Evolutionary conservation across 2,113 vertebrate genomes (phyloP).

Genomic region (Alces alces): DNA sequence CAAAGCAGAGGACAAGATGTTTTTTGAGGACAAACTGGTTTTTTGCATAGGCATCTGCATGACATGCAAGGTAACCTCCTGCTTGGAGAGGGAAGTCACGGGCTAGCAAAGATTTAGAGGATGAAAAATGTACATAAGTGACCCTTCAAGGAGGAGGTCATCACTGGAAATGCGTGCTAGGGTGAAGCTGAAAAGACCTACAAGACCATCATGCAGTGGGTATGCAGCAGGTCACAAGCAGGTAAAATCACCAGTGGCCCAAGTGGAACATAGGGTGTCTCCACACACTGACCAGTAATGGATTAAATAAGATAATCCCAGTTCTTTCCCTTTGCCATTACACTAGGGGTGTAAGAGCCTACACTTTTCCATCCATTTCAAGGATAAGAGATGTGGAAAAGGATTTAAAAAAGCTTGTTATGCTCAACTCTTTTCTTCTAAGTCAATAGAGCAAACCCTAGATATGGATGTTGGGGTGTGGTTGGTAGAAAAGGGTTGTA

Average conservation of each 20-base stretch:
- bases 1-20: neutral
- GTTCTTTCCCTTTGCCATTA: neutral
- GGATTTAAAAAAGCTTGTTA: neutral
- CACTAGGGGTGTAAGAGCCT: neutral
- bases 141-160: neutral
- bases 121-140: neutral
- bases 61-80: neutral
- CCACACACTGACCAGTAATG: neutral
- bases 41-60: neutral
- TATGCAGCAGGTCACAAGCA: neutral
- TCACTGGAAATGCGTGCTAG: neutral
- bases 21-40: neutral
- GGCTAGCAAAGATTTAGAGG: neutral
- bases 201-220: accelerated
- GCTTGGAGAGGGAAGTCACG: neutral
- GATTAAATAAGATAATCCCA: neutral
- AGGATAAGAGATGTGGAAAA: neutral
- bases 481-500: neutral
- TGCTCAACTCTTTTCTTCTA: neutral
- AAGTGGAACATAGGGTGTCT: accelerated
- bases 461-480: neutral
- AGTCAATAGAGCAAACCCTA: neutral
- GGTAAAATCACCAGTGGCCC: neutral
- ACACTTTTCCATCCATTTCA: neutral
- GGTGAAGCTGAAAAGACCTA: neutral